Evolutionary conservation across 1,140 invertebrate genomes (phyloP).

Genomic region (Semibalanus balanoides): DNA sequence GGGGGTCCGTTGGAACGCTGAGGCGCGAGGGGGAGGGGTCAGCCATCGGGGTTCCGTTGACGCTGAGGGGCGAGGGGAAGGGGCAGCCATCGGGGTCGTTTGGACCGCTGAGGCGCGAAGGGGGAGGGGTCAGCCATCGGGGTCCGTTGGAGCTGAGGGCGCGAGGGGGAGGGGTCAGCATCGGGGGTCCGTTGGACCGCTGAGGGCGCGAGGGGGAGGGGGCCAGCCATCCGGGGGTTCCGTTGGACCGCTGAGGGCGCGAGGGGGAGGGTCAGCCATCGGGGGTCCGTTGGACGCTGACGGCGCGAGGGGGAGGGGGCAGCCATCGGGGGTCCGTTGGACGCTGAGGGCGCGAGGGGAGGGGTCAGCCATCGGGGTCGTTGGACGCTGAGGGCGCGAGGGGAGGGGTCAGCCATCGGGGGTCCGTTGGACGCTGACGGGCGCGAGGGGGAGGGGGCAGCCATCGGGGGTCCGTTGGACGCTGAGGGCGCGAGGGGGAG

Average conservation of each 20-base stretch:
- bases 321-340: slow-evolving; percentile 46
- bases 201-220: slow-evolving; percentile 28
- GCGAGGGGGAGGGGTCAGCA: slow-evolving; percentile 10
- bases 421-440: slow-evolving; percentile 48
- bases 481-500: no score
- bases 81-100: no score
- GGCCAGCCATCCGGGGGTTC: slow-evolving; percentile 40
- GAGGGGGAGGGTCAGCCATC: slow-evolving; percentile 14
- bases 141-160: slow-evolving; percentile 46
- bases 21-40: no score
- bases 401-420: slow-evolving; percentile 33
- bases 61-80: no score
- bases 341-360: slow-evolving; percentile 35
- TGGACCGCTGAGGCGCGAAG: no score
- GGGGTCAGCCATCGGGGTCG: slow-evolving; percentile 44
- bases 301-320: slow-evolving; percentile 22
- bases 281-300: slow-evolving; percentile 50
- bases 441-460: no score
- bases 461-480: no score
- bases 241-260: slow-evolving; percentile 44
- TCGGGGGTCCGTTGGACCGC: slow-evolving; percentile 49
- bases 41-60: no score
- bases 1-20: slow-evolving; percentile 50
- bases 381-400: slow-evolving; percentile 42
- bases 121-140: no score